These are phyloP conservation scores for Neoarius graeffei DNA, from an alignment of 2,113 vertebrate species.

Conservation along the genomic window DNA sequence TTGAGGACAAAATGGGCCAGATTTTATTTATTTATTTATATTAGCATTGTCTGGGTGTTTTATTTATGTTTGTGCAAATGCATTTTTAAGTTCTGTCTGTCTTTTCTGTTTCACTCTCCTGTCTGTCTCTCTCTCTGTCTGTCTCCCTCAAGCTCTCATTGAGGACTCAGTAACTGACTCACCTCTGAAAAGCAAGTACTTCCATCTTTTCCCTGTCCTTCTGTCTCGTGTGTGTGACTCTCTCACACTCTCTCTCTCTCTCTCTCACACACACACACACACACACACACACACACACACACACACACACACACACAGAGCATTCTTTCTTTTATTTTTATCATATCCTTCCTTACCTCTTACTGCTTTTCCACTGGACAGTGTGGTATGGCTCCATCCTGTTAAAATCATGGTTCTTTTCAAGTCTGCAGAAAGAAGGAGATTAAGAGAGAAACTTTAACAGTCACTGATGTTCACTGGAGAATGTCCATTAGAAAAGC, in stretches of 20 bases:
- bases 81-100: neutral
- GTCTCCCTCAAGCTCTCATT: slow-evolving; percentile 66
- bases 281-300: neutral
- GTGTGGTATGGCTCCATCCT: neutral
- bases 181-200: slow-evolving; percentile 74
- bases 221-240: neutral
- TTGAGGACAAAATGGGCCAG: no score
- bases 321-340: neutral
- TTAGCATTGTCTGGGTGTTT: neutral
- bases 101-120: slow-evolving; percentile 44
- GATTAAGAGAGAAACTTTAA: no score
- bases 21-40: no score
- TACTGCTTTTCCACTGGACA: neutral
- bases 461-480: no score
- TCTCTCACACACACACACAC: neutral
- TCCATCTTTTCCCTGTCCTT: neutral
- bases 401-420: no score
- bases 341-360: neutral
- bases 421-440: no score
- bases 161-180: slow-evolving; percentile 70
- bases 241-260: no score
- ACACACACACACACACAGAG: neutral
- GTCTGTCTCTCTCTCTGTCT: slow-evolving; percentile 41
- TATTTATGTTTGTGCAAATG: neutral
- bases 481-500: no score